These are phyloP conservation scores for Ormyrus labotus DNA, from an alignment of 2,888 invertebrate genomes.

Conservation along the genomic window DNA sequence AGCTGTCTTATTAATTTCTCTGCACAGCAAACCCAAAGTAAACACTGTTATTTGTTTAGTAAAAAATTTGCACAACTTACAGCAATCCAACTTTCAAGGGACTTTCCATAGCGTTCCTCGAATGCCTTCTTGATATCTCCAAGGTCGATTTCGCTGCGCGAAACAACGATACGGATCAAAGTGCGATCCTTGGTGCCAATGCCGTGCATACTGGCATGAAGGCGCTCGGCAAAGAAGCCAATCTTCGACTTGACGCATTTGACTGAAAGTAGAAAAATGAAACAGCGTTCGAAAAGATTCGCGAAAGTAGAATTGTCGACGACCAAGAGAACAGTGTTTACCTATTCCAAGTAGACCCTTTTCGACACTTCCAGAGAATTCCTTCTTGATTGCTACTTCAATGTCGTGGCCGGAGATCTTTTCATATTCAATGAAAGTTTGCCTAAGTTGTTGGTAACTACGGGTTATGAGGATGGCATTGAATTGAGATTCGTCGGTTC, in stretches of 20 bases:
- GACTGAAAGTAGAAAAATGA: slow-evolving; percentile 76
- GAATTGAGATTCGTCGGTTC: slow-evolving; percentile 93
- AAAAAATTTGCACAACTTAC: slow-evolving; percentile 78
- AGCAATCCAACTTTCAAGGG: slow-evolving; percentile 89
- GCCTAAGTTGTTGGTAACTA: slow-evolving; percentile 91
- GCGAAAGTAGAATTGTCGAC: no score
- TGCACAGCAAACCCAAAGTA: no score
- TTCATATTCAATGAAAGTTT: slow-evolving; percentile 91
- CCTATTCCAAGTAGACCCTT: slow-evolving; percentile 93
- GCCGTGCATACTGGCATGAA: slow-evolving; percentile 94
- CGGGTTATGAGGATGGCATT: slow-evolving; percentile 90
- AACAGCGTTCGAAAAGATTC: no score
- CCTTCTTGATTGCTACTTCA: slow-evolving; percentile 89
- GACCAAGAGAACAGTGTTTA: slow-evolving; percentile 73
- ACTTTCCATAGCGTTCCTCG: slow-evolving; percentile 87
- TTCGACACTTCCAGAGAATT: slow-evolving; percentile 91
- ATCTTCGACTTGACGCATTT: slow-evolving; percentile 94
- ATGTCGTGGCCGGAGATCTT: slow-evolving; percentile 88
- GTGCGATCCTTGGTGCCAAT: slow-evolving; percentile 94
- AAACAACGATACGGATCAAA: slow-evolving; percentile 92
- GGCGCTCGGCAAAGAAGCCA: slow-evolving; percentile 93
- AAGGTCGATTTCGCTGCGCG: slow-evolving; percentile 93
- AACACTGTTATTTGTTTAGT: no score
- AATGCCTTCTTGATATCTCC: slow-evolving; percentile 95
- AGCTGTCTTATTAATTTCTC: not conserved